Conservation (phyloP, 2,797 vertebrate species). For the Coluber constrictor region DNA sequence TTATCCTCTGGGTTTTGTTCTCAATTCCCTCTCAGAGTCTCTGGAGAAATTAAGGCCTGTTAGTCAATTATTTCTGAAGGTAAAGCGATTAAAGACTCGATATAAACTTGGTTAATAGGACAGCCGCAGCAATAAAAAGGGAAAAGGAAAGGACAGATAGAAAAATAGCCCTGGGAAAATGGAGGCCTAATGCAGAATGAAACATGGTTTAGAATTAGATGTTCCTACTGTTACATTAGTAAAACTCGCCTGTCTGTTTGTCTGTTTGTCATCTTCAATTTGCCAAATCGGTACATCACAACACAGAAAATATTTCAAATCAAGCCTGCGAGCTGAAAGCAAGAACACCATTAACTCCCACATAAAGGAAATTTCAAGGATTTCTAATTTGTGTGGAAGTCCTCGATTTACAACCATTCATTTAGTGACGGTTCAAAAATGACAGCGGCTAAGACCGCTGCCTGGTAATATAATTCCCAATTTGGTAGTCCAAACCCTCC, state of each 20-base stretch:
- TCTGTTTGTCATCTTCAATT: background rate
- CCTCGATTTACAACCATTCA: too few relatives aligned
- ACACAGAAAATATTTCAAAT: background rate
- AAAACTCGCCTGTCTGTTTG: too few relatives aligned
- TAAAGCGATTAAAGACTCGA: background rate
- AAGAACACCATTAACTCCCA: too few relatives aligned
- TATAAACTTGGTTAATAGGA: constrained; percentile 1
- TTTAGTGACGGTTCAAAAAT: too few relatives aligned
- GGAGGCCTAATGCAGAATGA: background rate
- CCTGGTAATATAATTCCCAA: too few relatives aligned
- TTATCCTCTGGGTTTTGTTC: background rate
- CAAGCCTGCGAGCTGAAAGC: too few relatives aligned
- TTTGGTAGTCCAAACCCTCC: too few relatives aligned
- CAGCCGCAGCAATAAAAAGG: background rate
- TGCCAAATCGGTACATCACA: background rate
- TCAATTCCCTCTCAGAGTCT: background rate
- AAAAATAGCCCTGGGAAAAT: background rate
- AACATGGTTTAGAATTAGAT: background rate
- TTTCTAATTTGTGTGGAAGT: too few relatives aligned
- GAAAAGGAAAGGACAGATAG: background rate
- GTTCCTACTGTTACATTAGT: background rate
- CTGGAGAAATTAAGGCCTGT: constrained; percentile 3
- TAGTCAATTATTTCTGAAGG: constrained; percentile 11
- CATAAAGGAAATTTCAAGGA: too few relatives aligned
- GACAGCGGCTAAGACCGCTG: too few relatives aligned